A percentile compares a stretch with the other conserved stretches of the same genome.
phyloP scores from a whole-genome alignment of 2,113 vertebrate genomes.

The Pogonocichla stellata region DNA sequence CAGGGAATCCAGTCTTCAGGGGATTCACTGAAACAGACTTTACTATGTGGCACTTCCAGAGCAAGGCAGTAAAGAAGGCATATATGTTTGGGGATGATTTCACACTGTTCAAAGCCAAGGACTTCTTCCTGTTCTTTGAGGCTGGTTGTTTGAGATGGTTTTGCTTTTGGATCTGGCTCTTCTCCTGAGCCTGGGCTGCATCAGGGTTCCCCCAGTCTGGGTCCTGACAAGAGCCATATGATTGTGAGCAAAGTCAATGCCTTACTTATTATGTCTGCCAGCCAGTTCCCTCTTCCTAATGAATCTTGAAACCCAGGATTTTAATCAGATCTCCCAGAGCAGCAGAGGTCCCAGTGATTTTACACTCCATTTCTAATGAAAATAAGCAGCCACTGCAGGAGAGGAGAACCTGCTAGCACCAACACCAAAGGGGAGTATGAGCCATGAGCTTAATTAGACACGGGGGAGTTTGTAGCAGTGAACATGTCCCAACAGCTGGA shows the following conservation, averaged over 20 bases:
- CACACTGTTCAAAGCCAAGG: neutral
- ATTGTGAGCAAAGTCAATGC: neutral
- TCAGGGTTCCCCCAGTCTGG: neutral
- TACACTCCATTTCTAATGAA: conserved; percentile 12
- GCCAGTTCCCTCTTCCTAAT: neutral
- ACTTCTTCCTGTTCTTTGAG: neutral
- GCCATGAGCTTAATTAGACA: conserved; percentile 36
- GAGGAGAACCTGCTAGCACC: conserved; percentile 24
- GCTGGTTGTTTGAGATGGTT: neutral
- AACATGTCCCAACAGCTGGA: conserved; percentile 11
- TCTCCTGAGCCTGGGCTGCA: neutral
- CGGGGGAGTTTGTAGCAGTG: fast-evolving
- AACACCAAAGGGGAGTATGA: neutral
- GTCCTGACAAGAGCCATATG: neutral
- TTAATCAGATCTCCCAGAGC: conserved; percentile 25
- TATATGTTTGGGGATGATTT: neutral
- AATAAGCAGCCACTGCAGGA: neutral
- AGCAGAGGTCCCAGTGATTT: neutral
- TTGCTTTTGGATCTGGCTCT: neutral
- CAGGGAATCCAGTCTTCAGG: neutral
- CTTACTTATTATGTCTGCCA: neutral
- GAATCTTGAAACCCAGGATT: conserved; percentile 19
- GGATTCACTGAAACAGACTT: neutral
- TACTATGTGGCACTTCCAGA: neutral
- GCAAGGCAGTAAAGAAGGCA: neutral